Evolutionary conservation across 2,113 vertebrate genomes (phyloP).

Genomic region (Sylvicapra grimmia): DNA sequence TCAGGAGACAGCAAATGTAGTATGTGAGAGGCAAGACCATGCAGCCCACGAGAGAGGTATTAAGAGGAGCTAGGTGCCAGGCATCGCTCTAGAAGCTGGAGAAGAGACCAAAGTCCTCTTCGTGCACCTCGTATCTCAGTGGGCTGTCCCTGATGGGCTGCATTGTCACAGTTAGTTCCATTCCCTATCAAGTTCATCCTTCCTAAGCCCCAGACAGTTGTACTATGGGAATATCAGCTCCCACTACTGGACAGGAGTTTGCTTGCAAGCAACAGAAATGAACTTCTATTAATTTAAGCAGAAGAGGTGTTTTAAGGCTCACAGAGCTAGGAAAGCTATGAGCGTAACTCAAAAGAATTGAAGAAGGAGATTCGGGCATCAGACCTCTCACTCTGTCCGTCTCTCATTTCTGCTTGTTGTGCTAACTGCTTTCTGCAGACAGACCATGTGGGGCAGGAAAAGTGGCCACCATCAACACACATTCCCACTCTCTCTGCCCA

Average conservation of each 20-base stretch:
- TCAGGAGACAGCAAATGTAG: not conserved
- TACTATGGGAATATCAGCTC: not conserved
- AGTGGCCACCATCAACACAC: not conserved
- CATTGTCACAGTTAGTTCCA: fast-evolving
- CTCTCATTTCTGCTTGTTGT: not conserved
- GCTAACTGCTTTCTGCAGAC: not conserved
- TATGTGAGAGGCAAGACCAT: not conserved
- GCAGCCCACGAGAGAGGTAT: not conserved
- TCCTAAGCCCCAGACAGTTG: not conserved
- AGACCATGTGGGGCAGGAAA: not conserved
- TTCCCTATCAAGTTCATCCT: not conserved
- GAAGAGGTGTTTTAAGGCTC: not conserved
- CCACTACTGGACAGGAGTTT: not conserved
- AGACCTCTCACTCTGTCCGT: not conserved
- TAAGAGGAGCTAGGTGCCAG: not conserved
- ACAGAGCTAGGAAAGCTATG: not conserved
- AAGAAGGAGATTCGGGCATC: not conserved
- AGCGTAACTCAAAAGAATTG: not conserved
- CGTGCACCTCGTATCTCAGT: not conserved
- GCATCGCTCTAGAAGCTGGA: not conserved
- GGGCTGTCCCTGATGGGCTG: not conserved
- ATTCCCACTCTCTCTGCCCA: not conserved
- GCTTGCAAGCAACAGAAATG: not conserved
- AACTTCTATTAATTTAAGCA: not conserved
- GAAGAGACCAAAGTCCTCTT: not conserved